phyloP scores from a whole-genome alignment of 2,888 invertebrate genomes.

The Merodon equestris region DNA sequence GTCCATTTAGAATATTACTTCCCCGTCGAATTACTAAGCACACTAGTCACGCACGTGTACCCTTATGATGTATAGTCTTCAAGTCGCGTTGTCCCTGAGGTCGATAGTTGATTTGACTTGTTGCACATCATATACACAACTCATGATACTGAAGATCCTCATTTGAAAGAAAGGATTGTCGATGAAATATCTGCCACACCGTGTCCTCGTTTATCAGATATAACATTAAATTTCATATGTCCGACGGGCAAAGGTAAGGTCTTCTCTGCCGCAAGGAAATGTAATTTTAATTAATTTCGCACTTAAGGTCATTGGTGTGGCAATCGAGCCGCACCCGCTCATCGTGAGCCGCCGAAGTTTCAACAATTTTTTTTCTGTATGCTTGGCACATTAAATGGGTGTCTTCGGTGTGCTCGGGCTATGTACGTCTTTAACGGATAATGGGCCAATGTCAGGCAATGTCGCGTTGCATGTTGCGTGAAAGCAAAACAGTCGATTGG shows the following conservation, averaged over 20 bases:
- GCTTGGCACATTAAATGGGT: background rate
- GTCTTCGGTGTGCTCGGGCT: background rate
- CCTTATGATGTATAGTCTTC: too few relatives aligned
- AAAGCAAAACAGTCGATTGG: slow-evolving; percentile 2
- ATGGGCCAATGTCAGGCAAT: slow-evolving; percentile 41
- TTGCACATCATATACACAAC: too few relatives aligned
- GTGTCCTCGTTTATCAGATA: slow-evolving; percentile 1
- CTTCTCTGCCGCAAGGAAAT: slow-evolving; percentile 35
- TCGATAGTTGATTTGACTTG: too few relatives aligned
- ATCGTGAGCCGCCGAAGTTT: slow-evolving; percentile 28
- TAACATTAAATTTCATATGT: background rate
- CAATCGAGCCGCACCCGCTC: slow-evolving; percentile 50
- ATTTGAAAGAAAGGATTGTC: slow-evolving; percentile 36
- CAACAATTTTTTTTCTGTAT: too few relatives aligned
- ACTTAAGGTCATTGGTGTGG: slow-evolving; percentile 53
- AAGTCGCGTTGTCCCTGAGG: too few relatives aligned
- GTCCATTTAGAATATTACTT: too few relatives aligned
- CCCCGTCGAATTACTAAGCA: too few relatives aligned
- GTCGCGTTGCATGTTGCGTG: background rate
- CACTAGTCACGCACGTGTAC: too few relatives aligned
- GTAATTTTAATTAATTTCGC: slow-evolving; percentile 60
- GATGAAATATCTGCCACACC: slow-evolving; percentile 29
- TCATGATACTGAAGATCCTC: slow-evolving; percentile 13
- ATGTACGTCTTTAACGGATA: slow-evolving; percentile 12
- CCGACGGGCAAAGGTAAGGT: slow-evolving; percentile 13